Evolutionary conservation across 2,113 vertebrate genomes (phyloP), one percentile per base, ranked within the genome.

Genomic region (Sarotherodon lohbergeri): DNA sequence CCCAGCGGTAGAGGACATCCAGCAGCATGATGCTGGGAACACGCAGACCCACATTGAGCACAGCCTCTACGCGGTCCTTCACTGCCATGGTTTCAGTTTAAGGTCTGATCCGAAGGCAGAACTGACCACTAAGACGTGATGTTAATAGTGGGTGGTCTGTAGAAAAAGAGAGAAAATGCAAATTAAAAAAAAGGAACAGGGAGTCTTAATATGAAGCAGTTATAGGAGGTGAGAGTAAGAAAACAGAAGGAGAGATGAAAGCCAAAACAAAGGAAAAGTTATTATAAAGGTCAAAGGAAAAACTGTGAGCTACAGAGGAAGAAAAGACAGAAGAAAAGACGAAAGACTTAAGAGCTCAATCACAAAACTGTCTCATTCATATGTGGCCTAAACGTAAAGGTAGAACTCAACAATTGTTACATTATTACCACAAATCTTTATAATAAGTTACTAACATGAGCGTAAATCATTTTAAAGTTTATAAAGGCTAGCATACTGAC

Each of bases 11-110:
- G 56, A 99, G 96, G 93, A 99, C 98, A 68, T 99, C 99, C 94
- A 99, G 95, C 80, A 99, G 96, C 98, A 99, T 98, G 96, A 99
- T 99, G 96, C 99, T 99, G 52, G 98, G 98, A 80, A 99, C 98
- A 81, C 98, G 96, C 12, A 99, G 97, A 90, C 98, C 98, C 97
- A 99, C 99, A n/a, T 99, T 99, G 91, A 99, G 96, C 81, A 99
- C 96, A 43, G 99, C 97, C 96, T 99, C 98, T 87, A 99, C 91
- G 59, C 98, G 98, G 94, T 98, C 98, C 95, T 98, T 98, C 92
- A 98, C 96, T 92, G 98, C 97, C 98, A 99, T 98, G 95, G 92
- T 96, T 93, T 91, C 94, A 91, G 93, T 93, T 93, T 91, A 59
- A 93, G 71, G 41, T 95, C 90, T 95, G 94, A 91, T 71, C 92